Conservation (phyloP, 2,888 invertebrate species). For the Clusia tigrina region DNA sequence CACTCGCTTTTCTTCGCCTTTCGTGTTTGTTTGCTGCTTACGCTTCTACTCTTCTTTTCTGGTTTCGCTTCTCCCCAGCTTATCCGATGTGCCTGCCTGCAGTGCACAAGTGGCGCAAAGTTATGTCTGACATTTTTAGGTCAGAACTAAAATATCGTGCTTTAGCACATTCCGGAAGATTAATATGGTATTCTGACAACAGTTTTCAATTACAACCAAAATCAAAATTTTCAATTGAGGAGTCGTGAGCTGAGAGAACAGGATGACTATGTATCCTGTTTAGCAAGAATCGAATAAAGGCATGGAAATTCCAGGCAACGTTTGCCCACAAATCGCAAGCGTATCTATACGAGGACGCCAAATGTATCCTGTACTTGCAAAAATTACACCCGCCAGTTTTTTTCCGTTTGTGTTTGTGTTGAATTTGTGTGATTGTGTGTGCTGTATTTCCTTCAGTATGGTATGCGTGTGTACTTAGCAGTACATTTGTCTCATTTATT, state of each 20-base stretch:
- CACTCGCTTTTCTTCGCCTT: background rate
- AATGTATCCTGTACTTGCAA: constrained; percentile 13
- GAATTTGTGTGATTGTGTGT: constrained; percentile 20
- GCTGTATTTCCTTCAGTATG: constrained; percentile 15
- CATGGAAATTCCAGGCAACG: background rate
- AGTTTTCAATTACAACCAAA: background rate
- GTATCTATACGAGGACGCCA: constrained; percentile 2
- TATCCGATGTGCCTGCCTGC: background rate
- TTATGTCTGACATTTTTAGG: constrained; percentile 58
- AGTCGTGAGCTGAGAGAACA: background rate
- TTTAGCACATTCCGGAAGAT: constrained; percentile 46
- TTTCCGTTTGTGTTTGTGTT: background rate
- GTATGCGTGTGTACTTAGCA: constrained; percentile 37
- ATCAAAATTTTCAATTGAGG: too few relatives aligned
- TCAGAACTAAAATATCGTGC: constrained; percentile 50
- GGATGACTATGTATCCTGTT: background rate
- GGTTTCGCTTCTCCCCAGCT: background rate
- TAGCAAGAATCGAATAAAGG: background rate
- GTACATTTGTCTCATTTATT: constrained; percentile 55
- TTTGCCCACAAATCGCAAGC: background rate
- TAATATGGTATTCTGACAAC: constrained; percentile 46
- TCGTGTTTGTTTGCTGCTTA: background rate
- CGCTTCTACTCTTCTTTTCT: background rate
- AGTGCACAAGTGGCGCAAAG: constrained; percentile 34
- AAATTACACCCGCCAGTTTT: constrained; percentile 17